These are phyloP conservation scores for Sinotaia quadrata DNA, from an alignment of 2,888 invertebrate species.

Conservation along the genomic window DNA sequence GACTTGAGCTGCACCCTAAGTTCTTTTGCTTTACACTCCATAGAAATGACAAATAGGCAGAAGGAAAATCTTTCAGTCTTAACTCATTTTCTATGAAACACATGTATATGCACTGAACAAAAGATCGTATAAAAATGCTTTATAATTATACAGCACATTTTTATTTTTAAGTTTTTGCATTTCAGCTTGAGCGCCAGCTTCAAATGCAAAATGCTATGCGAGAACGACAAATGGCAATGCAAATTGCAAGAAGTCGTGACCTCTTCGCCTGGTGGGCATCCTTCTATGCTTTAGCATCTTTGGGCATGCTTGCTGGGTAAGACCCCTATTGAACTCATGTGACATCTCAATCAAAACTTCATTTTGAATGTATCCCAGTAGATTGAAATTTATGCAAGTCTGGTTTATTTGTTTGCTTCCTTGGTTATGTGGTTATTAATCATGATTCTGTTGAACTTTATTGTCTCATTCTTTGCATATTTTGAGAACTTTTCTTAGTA, in stretches of 20 bases:
- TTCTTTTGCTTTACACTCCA: no score
- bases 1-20: no score
- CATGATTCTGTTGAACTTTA: no score
- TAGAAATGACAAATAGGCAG: neutral
- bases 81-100: neutral
- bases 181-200: conserved; percentile 83
- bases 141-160: neutral
- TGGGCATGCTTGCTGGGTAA: conserved; percentile 72
- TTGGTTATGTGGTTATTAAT: no score
- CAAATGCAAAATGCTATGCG: conserved; percentile 86
- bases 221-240: conserved; percentile 81
- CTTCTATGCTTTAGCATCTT: conserved; percentile 78
- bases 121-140: neutral
- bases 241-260: conserved; percentile 80
- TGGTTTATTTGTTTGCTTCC: no score
- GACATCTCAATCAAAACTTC: no score
- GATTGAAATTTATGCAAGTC: neutral
- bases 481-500: no score
- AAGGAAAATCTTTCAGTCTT: no score
- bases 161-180: neutral
- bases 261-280: conserved; percentile 82
- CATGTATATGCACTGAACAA: neutral
- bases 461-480: no score
- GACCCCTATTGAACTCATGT: no score
- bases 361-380: neutral